These are phyloP conservation scores for Melanotaenia maccullochi DNA, from an alignment of 2,797 vertebrate genomes.

Conservation along the genomic window DNA sequence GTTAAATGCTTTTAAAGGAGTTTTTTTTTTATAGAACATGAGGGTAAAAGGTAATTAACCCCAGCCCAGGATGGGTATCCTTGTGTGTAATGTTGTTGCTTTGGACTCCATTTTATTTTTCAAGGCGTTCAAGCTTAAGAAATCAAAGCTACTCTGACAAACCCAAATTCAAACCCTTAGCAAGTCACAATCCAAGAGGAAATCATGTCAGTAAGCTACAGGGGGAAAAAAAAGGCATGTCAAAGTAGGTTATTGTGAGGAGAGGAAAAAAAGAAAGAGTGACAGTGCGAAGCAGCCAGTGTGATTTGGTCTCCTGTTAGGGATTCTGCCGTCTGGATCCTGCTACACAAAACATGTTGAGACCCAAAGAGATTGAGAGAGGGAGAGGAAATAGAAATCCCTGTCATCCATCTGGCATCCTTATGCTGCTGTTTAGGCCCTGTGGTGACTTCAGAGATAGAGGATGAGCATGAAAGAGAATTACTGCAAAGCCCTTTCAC, in stretches of 20 bases:
- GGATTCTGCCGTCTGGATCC: constrained; percentile 68
- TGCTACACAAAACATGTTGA: constrained; percentile 70
- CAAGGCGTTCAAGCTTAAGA: no score
- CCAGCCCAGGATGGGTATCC: neutral
- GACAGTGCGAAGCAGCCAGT: constrained; percentile 68
- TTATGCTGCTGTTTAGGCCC: constrained; percentile 88
- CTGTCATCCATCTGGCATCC: constrained; percentile 87
- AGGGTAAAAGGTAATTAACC: constrained; percentile 17
- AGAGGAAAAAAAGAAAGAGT: constrained; percentile 56
- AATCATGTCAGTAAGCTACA: constrained; percentile 54
- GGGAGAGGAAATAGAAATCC: constrained; percentile 61
- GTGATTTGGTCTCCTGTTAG: constrained; percentile 72
- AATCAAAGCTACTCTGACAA: neutral
- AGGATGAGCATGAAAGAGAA: constrained; percentile 92
- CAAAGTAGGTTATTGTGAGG: constrained; percentile 66
- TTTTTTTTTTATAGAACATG: constrained; percentile 21
- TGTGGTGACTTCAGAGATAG: constrained; percentile 83
- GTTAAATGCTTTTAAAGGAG: constrained; percentile 19
- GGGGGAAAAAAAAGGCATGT: constrained; percentile 38
- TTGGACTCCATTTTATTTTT: constrained; percentile 16
- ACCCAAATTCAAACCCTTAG: constrained; percentile 1
- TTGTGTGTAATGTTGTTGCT: constrained; percentile 21
- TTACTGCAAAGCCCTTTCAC: constrained; percentile 87
- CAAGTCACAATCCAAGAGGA: constrained; percentile 45
- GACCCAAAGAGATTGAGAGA: constrained; percentile 57